These are phyloP conservation scores for Perca flavescens DNA, from an alignment of 2,113 vertebrate species.

Conservation along the genomic window DNA sequence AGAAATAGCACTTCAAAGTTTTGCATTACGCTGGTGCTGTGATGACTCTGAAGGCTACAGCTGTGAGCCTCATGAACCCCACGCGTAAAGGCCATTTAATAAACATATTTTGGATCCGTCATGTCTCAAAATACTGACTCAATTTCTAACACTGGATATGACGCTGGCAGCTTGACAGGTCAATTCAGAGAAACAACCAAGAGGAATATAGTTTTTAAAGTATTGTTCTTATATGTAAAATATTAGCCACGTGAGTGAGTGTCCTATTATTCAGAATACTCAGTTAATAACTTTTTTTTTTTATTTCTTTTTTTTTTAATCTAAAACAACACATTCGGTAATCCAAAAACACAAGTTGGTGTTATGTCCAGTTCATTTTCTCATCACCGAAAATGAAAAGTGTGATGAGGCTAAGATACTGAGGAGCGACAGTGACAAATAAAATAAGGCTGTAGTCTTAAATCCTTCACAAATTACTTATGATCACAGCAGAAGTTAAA, in stretches of 20 bases:
- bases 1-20: slow-evolving; percentile 74
- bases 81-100: slow-evolving; percentile 71
- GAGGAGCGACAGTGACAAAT: slow-evolving; percentile 1
- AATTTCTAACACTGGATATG: slow-evolving; percentile 70
- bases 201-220: neutral
- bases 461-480: slow-evolving; percentile 12
- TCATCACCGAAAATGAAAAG: neutral
- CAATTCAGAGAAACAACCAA: slow-evolving; percentile 59
- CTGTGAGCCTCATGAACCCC: slow-evolving; percentile 64
- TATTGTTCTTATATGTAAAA: neutral
- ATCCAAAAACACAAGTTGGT: neutral
- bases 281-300: neutral
- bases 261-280: neutral
- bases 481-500: slow-evolving; percentile 18
- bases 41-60: slow-evolving; percentile 69
- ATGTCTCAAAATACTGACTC: slow-evolving; percentile 79
- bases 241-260: neutral
- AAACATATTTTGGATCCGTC: slow-evolving; percentile 75
- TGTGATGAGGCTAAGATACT: neutral
- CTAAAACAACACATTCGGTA: slow-evolving; percentile 4
- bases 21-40: slow-evolving; percentile 64
- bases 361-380: neutral
- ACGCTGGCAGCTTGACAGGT: slow-evolving; percentile 79
- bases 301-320: neutral
- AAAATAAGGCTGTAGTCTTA: slow-evolving; percentile 14